Evolutionary conservation across 2,888 invertebrate species (phyloP).

Genomic region (Adela reaumurella): DNA sequence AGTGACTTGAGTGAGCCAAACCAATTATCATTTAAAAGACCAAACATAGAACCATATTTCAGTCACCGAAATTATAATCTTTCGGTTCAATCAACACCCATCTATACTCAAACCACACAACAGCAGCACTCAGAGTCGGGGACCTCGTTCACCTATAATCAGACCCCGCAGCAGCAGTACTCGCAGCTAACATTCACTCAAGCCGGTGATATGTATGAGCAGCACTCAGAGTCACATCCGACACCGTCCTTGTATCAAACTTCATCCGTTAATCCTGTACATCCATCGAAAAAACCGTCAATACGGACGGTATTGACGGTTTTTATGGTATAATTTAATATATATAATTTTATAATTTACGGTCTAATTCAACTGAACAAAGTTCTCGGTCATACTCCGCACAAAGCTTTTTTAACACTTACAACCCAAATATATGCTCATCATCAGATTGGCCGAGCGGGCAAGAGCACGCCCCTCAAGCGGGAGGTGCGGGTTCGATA

Average conservation of each 20-base stretch:
- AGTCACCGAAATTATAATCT: slow-evolving; percentile 6
- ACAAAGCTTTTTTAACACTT: slow-evolving; percentile 6
- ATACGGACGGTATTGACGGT: too few species aligned
- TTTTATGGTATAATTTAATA: too few species aligned
- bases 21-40: slow-evolving; percentile 6
- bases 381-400: slow-evolving; percentile 7
- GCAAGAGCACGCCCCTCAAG: too few species aligned
- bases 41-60: slow-evolving; percentile 7
- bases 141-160: too few species aligned
- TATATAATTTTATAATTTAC: not conserved
- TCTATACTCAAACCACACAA: slow-evolving; percentile 6
- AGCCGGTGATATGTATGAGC: slow-evolving; percentile 6
- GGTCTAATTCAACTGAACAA: slow-evolving; percentile 5
- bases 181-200: slow-evolving; percentile 5
- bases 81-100: slow-evolving; percentile 6
- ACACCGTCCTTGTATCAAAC: slow-evolving; percentile 5
- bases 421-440: slow-evolving; percentile 6
- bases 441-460: too few species aligned
- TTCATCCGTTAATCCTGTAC: slow-evolving; percentile 7
- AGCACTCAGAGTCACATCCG: slow-evolving; percentile 5
- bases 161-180: not conserved
- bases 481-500: too few species aligned
- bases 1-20: slow-evolving; percentile 5
- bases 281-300: slow-evolving; percentile 5
- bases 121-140: slow-evolving; percentile 5